Evolutionary conservation across 2,888 invertebrate genomes (phyloP).

Genomic region (Ligdia adustata): DNA sequence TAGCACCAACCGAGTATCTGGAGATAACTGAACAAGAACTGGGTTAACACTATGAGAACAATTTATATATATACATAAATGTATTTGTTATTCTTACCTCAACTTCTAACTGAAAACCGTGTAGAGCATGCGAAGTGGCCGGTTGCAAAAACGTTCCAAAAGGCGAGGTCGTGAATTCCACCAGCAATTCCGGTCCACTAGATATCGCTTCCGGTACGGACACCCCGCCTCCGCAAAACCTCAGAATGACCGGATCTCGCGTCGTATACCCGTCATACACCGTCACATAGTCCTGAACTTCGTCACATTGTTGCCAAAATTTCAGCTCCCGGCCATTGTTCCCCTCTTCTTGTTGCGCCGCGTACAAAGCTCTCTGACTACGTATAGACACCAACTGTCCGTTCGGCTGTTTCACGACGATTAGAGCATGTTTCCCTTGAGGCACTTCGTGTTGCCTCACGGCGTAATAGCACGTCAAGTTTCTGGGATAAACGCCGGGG

Average conservation of each 20-base stretch:
- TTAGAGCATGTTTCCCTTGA: slow-evolving; percentile 93
- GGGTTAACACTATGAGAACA: background rate
- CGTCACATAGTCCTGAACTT: slow-evolving; percentile 94
- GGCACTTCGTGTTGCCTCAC: slow-evolving; percentile 94
- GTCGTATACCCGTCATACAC: slow-evolving; percentile 95
- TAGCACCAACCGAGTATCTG: slow-evolving; percentile 37
- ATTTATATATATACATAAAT: background rate
- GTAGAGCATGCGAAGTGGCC: slow-evolving; percentile 89
- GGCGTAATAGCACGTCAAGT: slow-evolving; percentile 97
- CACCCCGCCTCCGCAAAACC: slow-evolving; percentile 95
- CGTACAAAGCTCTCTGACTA: slow-evolving; percentile 88
- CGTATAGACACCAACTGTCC: slow-evolving; percentile 94
- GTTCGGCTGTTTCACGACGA: slow-evolving; percentile 92
- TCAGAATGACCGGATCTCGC: slow-evolving; percentile 92
- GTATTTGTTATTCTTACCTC: slow-evolving; percentile 62
- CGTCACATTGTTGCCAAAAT: slow-evolving; percentile 94
- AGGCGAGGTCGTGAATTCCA: slow-evolving; percentile 95
- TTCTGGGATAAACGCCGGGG: slow-evolving; percentile 96
- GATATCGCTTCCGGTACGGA: slow-evolving; percentile 93
- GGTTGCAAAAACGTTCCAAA: slow-evolving; percentile 95
- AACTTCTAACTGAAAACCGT: slow-evolving; percentile 95
- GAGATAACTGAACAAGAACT: slow-evolving; percentile 32
- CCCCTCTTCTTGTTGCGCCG: slow-evolving; percentile 81
- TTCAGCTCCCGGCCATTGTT: slow-evolving; percentile 84
- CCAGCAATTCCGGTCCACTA: slow-evolving; percentile 93